Base-by-base conservation (phyloP, 1,140 invertebrate species). In the Coptotermes formosanus region DNA sequence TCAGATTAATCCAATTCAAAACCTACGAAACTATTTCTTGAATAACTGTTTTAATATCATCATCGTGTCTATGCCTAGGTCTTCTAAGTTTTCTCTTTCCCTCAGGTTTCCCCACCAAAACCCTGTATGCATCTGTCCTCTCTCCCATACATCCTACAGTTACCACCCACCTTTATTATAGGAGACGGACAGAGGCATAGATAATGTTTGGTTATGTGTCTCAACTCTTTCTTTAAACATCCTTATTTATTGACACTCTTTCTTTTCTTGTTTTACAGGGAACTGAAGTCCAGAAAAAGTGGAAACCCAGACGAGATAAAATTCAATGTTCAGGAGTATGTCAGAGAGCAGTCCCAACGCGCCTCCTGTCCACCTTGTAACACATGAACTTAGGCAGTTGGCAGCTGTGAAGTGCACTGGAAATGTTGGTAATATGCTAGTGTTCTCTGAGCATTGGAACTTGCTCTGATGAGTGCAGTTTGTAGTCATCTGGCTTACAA, bases 261-360 rank as follows among this genome's bases (percentile, higher is more conserved):
- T 75, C 6, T 69, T 25, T 69, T 59, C 8, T 23, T 59, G 1
- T 23, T 75, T 84, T 92, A 86, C 89, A 95, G 94, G 88, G 94
- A 95, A 88, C 88, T 95, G 86, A 94, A 94, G 90, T 92, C 92
- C 86, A 91, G 92, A 87, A 92, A 93, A 89, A 93, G 91, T 88
- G 91, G 92, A 32, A 89, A 90, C 86, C 87, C 92, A 82, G 94
- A 95, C 88, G 91, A 92, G 87, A 91, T 92, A 86, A 92, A 92
- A 89, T 95, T 95, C 91, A 94, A 94, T 89, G 94, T 95, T 85
- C 93, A 94, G 89, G 94, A 95, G 88, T 95, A 94, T 89, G 93
- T 94, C 43, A 91, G 92, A 88, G 93, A 94, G 89, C 93, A 95
- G 90, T 92, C 93, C 84, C 92, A 93, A 90, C 89, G 91, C 89